These are phyloP conservation scores for Lithodes maja DNA, from an alignment of 2,888 invertebrate species.

Conservation along the genomic window DNA sequence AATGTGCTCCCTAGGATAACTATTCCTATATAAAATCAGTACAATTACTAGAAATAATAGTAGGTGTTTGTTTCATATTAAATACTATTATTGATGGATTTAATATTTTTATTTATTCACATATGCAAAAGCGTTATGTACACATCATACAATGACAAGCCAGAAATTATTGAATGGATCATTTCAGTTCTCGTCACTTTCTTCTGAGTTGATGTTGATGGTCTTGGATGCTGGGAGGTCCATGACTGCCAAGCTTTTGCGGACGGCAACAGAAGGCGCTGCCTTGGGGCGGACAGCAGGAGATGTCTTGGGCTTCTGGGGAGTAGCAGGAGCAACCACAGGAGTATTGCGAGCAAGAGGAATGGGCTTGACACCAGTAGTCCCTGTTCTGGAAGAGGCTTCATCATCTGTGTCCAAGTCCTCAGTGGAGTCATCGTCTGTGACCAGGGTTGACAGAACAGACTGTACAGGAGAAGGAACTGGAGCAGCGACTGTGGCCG, in stretches of 20 bases:
- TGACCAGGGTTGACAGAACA: not conserved
- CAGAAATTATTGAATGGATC: not conserved
- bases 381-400: too few species aligned
- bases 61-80: too few species aligned
- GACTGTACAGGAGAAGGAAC: not conserved
- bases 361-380: too few species aligned
- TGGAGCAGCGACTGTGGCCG: not conserved
- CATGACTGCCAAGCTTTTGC: not conserved
- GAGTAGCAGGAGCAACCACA: not conserved
- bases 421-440: too few species aligned
- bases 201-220: not conserved
- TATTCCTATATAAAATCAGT: too few species aligned
- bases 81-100: too few species aligned
- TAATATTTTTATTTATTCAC: too few species aligned
- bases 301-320: not conserved
- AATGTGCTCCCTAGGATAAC: too few species aligned
- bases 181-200: slow-evolving; percentile 5
- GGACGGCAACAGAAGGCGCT: not conserved
- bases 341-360: too few species aligned
- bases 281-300: not conserved
- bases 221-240: not conserved
- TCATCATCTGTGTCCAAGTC: too few species aligned
- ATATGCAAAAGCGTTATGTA: not conserved
- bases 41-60: too few species aligned
- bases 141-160: not conserved